phyloP scores from a whole-genome alignment of 2,888 invertebrate species.

The Neoitamus cyanurus region DNA sequence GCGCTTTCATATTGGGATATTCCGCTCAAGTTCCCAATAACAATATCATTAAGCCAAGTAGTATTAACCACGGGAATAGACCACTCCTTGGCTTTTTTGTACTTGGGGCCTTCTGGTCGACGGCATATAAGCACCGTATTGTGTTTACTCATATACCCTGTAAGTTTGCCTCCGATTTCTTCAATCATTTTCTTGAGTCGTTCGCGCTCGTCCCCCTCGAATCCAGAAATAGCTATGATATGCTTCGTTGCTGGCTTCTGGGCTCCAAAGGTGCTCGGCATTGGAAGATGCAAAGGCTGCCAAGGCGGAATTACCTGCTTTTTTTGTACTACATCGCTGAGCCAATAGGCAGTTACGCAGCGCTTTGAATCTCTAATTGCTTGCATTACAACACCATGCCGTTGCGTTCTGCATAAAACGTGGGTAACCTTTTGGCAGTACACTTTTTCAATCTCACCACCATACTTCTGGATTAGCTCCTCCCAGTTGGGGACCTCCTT shows the following conservation, averaged over 20 bases:
- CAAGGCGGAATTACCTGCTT: constrained; percentile 92
- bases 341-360: constrained; percentile 87
- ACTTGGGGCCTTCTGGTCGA: constrained; percentile 89
- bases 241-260: constrained; percentile 81
- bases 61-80: constrained; percentile 91
- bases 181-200: constrained; percentile 86
- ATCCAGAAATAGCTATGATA: constrained; percentile 88
- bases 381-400: constrained; percentile 91
- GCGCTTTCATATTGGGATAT: constrained; percentile 83
- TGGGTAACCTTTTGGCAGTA: constrained; percentile 92
- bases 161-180: constrained; percentile 85
- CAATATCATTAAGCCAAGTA: constrained; percentile 91
- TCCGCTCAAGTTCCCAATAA: constrained; percentile 87
- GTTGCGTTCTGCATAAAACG: constrained; percentile 90
- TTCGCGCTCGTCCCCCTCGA: constrained; percentile 85
- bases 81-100: constrained; percentile 91
- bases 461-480: constrained; percentile 80
- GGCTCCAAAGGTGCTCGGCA: constrained; percentile 71
- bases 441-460: constrained; percentile 87
- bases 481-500: constrained; percentile 74
- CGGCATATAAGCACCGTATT: constrained; percentile 82
- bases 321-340: constrained; percentile 88
- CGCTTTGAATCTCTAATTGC: constrained; percentile 74
- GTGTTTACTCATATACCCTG: constrained; percentile 81
- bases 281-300: constrained; percentile 93